These are phyloP conservation scores for Drosophila parvula DNA, from an alignment of 1,140 invertebrate species.

Conservation along the genomic window DNA sequence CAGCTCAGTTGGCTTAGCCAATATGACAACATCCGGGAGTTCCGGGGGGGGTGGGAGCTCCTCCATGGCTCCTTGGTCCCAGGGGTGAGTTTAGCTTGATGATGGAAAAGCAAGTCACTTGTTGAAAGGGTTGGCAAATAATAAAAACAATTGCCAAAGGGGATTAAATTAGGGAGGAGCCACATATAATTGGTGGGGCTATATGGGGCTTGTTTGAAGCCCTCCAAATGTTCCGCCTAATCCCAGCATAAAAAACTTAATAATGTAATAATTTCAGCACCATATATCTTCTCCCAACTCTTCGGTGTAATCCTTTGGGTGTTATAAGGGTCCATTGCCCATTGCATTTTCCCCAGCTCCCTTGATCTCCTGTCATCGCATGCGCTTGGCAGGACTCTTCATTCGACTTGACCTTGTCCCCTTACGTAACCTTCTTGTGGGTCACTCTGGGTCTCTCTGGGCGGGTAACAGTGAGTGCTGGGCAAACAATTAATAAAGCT, in stretches of 20 bases:
- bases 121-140: conserved; percentile 63
- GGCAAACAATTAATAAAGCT: conserved; percentile 77
- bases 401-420: conserved; percentile 28
- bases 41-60: conserved; percentile 14
- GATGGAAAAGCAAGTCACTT: conserved; percentile 67
- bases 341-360: conserved; percentile 9
- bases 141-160: conserved; percentile 44
- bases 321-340: neutral
- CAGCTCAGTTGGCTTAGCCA: conserved; percentile 71
- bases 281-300: conserved; percentile 3
- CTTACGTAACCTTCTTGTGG: conserved; percentile 25
- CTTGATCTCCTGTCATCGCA: conserved; percentile 39
- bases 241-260: neutral
- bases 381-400: conserved; percentile 17
- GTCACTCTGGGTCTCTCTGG: neutral
- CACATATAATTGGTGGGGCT: conserved; percentile 32
- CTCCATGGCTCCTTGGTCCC: conserved; percentile 21
- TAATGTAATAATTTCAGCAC: conserved; percentile 8
- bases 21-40: conserved; percentile 58
- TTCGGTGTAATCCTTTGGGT: neutral
- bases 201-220: neutral
- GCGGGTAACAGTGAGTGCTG: neutral
- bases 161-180: conserved; percentile 33
- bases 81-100: conserved; percentile 40
- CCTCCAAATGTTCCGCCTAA: neutral